A percentile compares a stretch with the other conserved stretches of the same genome.
These are phyloP conservation scores for Boleophthalmus pectinirostris DNA, from an alignment of 2,113 vertebrate species.

Conservation along the genomic window DNA sequence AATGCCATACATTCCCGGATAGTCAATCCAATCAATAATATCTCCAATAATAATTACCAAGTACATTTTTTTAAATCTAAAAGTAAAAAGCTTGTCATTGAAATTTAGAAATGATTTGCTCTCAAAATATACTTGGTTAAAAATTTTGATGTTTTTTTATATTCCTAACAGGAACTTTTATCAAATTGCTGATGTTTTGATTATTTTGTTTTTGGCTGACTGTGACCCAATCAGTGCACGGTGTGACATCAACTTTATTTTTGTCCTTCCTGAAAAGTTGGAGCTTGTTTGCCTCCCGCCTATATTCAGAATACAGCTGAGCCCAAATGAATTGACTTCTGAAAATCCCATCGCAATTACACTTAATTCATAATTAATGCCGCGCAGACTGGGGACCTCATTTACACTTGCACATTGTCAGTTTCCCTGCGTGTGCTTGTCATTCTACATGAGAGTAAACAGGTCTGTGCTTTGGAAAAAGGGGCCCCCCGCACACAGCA, in stretches of 20 bases:
- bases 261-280: conserved; percentile 41
- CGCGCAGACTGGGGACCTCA: conserved; percentile 76
- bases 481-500: conserved; percentile 62
- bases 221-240: conserved; percentile 12
- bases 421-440: conserved; percentile 75
- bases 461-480: conserved; percentile 66
- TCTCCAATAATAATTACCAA: no score
- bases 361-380: conserved; percentile 81
- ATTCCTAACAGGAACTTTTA: background rate
- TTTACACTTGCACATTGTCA: conserved; percentile 79
- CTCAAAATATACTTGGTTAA: background rate
- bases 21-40: background rate
- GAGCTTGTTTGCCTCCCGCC: conserved; percentile 55
- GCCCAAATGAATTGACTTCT: conserved; percentile 74
- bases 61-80: background rate
- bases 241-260: conserved; percentile 31
- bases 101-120: background rate
- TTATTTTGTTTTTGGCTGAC: conserved; percentile 26
- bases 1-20: no score
- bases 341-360: conserved; percentile 77
- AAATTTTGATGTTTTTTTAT: background rate
- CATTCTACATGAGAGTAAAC: conserved; percentile 75
- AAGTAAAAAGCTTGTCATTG: background rate
- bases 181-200: conserved; percentile 20
- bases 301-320: conserved; percentile 65